Base-by-base conservation (phyloP, 1,140 invertebrate species). In the Pinna nobilis region DNA sequence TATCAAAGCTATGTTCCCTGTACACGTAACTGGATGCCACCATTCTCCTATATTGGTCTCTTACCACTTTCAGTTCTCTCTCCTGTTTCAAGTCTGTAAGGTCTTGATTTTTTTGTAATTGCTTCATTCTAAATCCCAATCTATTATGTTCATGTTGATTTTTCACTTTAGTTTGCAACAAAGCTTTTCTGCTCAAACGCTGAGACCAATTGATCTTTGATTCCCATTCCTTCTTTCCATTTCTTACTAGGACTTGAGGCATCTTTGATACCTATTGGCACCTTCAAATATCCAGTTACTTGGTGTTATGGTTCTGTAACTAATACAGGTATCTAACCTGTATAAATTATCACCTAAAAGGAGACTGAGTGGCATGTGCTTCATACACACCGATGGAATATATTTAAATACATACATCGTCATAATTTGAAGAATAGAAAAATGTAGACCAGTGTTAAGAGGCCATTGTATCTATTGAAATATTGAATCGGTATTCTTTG, bases 131-230 rank as follows among this genome's bases (percentile, higher is more conserved):
- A 50, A 68, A 63, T 32, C 57, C 47, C 23, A 74, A 35, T 53
- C 59, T 53, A 28, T 74, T 74, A 23, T 50, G 35, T 11, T 68
- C 47, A n/a, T 74, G 72, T 49, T 74, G 44, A 44, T 74, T 74
- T 53, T 74, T 74, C 3, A 66, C 65, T 35, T 53, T 68, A 6
- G 72, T 69, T 23, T 32, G 35, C 13, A 74, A 51, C 59, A 74
- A 50, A 7, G 51, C 50, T 25, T 37, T 33, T 35, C 65, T 60
- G 23, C 72, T 68, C 37, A 66, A 51, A 35, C 66, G 51, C 28
- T 68, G 15, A 18, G 55, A 53, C 28, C 47, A 51, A 25, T 63
- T 53, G 47, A 71, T 61, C 41, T 53, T 63, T 18, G 55, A 41
- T 44, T 71, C 69, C 18, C 51, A 53, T 13, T 53, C 25, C 28